Conservation (phyloP, 1,140 invertebrate genomes). For the Metaphire vulgaris region DNA sequence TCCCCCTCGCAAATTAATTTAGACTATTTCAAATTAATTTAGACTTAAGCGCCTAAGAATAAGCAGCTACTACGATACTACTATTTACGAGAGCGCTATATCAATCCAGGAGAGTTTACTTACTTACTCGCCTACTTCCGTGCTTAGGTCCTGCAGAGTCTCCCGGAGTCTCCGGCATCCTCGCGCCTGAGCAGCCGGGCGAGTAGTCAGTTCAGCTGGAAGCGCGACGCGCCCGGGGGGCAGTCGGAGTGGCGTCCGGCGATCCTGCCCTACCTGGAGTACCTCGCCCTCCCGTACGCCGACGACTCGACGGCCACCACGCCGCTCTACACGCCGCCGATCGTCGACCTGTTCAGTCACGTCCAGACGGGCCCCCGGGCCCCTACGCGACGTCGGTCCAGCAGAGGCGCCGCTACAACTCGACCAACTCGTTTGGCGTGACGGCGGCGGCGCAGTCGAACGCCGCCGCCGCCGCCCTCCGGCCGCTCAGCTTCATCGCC, state of each 20-base stretch:
- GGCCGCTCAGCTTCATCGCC: not conserved
- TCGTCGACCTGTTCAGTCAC: not conserved
- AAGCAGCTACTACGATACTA: too few species aligned
- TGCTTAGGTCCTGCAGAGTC: conserved; percentile 58
- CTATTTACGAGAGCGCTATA: too few species aligned
- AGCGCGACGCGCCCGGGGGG: conserved; percentile 50
- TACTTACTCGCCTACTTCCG: too few species aligned
- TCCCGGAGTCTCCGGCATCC: conserved; percentile 92
- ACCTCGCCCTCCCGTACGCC: conserved; percentile 90
- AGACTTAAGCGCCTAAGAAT: too few species aligned
- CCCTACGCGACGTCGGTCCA: too few species aligned
- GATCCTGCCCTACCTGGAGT: conserved; percentile 87
- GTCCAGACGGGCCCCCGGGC: not conserved
- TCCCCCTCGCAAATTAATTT: too few species aligned
- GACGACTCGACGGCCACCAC: conserved; percentile 96
- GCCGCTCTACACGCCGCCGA: conserved; percentile 56
- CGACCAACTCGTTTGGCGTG: not conserved
- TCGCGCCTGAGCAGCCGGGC: conserved; percentile 68
- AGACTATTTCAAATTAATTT: too few species aligned
- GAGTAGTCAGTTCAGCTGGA: conserved; percentile 81
- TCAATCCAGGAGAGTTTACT: too few species aligned
- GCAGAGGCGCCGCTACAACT: not conserved
- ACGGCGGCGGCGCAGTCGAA: not conserved
- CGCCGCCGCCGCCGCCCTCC: not conserved
- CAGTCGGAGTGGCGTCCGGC: conserved; percentile 78